These are phyloP conservation scores for Porites cylindrica DNA, from an alignment of 92 coral and sea anemone species.

Conservation along the genomic window DNA sequence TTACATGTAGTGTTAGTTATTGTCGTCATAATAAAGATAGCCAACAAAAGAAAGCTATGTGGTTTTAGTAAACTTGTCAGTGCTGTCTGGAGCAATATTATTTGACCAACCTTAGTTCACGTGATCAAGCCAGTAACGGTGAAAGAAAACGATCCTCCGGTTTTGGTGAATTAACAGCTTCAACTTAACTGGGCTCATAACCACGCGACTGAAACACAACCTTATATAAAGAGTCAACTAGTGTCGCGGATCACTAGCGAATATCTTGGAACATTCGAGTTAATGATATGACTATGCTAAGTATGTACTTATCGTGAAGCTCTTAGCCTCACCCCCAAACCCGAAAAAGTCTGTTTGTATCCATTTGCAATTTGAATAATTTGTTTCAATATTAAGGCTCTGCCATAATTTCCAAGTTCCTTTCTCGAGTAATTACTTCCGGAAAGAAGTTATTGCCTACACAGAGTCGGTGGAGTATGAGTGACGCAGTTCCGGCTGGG, in stretches of 20 bases:
- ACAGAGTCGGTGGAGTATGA: background rate
- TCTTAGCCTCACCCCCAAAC: conserved; percentile 12
- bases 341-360: background rate
- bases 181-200: background rate
- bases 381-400: background rate
- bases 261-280: conserved; percentile 6
- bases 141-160: background rate
- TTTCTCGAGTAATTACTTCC: background rate
- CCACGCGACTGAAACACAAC: background rate
- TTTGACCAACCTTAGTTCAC: conserved; percentile 23
- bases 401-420: conserved; percentile 1
- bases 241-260: background rate
- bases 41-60: no score
- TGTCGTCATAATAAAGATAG: background rate
- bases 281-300: background rate
- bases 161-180: background rate
- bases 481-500: conserved; percentile 18
- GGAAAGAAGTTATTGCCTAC: background rate
- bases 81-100: background rate
- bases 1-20: background rate
- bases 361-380: background rate
- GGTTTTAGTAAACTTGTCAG: background rate
- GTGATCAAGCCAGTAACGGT: background rate
- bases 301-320: background rate
- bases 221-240: conserved; percentile 1